phyloP scores from a whole-genome alignment of 2,888 invertebrate genomes.

The Pristionchus entomophagus region DNA sequence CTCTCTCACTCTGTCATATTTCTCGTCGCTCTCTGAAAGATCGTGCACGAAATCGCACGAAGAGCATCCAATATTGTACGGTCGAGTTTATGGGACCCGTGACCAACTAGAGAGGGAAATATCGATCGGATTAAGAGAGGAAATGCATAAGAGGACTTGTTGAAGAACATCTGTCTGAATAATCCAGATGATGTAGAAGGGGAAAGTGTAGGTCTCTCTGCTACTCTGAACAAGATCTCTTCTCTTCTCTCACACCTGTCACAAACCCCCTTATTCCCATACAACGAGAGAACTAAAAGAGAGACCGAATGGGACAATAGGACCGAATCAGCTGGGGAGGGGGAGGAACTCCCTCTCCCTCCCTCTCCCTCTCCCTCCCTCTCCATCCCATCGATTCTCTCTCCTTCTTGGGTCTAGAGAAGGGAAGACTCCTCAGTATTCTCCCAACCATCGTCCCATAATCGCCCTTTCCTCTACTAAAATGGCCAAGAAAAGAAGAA shows the following conservation, averaged over 20 bases:
- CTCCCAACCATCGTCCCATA: conserved; percentile 11
- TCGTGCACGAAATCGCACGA: conserved; percentile 12
- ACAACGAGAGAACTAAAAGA: conserved; percentile 50
- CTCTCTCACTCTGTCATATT: background rate
- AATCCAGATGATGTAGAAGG: background rate
- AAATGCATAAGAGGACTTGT: background rate
- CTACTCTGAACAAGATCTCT: background rate
- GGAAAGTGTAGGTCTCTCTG: background rate
- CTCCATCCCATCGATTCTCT: conserved; percentile 8
- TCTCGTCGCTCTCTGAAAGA: conserved; percentile 11
- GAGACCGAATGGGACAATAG: conserved; percentile 24
- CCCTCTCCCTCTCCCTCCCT: background rate
- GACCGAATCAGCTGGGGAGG: background rate
- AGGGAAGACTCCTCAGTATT: conserved; percentile 32
- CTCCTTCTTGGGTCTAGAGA: conserved; percentile 36
- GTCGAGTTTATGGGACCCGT: background rate
- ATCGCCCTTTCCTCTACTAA: background rate
- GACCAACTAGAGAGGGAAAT: background rate
- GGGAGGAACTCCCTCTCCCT: conserved; percentile 6
- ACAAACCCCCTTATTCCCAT: background rate
- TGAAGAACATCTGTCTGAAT: too few relatives aligned
- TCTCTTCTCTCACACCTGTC: background rate
- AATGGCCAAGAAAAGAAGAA: background rate
- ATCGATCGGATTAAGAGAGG: background rate
- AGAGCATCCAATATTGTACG: background rate